Evolutionary conservation across 2,888 invertebrate species (phyloP), one percentile per base, ranked within the genome.

Genomic region (Lydus trimaculatus): DNA sequence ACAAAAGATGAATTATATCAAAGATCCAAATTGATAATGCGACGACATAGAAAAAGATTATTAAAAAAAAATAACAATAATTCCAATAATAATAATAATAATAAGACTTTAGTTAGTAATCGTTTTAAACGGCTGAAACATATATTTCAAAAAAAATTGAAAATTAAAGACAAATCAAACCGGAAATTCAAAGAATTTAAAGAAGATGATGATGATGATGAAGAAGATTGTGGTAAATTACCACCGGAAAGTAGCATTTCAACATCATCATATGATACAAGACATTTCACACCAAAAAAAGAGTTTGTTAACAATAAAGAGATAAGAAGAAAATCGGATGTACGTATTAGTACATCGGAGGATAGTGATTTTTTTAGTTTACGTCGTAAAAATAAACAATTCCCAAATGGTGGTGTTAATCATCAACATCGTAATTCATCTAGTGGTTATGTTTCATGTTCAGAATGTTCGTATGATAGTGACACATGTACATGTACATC

Each of bases 1-100:
- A 96, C 95, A n/a, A 95, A 95, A 86, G 96, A 96, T 80, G 96
- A 96, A 85, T 88, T 96, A 72, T 96, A 95, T 82, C 94, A 95
- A 82, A 90, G 95, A 79, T 95, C 95, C 73, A 96, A 96, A 84
- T 91, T 91, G 70, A 96, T 96, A 72, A 96, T 96, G 95, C 89
- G 93, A 70, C 89, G 94, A 65, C 94, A 94, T 77, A 92, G 91
- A 82, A 92, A 92, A 82, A 92, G 91, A 80, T 87, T 90, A 72
- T 82, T 91, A 63, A 87, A 89, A 79, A 89, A 88, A 66, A 36
- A 36, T 36, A 13, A 36, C 4, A 86, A 84, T 71, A 73, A 61
- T 58, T n/a, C 70, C n/a, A 71, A 71, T 23, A 69, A 72, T 0
- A 80, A 79, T 62, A 80, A 78, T 56, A 74, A 75, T 17, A 70